Percentiles rank a stretch among this genome's conserved stretches.
Conservation (phyloP, 2,797 vertebrate genomes). For the Micrastur ruficollis region DNA sequence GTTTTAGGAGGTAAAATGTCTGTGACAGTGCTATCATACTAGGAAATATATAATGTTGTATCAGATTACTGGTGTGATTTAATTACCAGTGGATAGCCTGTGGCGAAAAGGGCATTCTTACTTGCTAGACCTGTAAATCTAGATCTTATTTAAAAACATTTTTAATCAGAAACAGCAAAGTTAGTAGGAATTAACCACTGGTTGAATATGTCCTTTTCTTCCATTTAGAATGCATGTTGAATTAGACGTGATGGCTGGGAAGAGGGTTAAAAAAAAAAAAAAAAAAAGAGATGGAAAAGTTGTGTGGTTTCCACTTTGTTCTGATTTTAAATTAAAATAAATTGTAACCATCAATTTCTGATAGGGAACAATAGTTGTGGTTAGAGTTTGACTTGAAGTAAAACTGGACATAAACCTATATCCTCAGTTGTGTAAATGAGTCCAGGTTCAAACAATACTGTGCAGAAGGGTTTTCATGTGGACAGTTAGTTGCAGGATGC, state of each 20-base stretch:
- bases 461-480: not conserved
- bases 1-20: not conserved
- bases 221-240: not conserved
- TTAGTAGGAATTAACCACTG: not conserved
- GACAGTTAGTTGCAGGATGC: not conserved
- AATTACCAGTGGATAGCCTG: not conserved
- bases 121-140: not conserved
- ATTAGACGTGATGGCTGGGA: not conserved
- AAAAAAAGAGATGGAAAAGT: not conserved
- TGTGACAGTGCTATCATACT: not conserved
- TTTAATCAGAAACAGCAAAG: not conserved
- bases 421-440: not conserved
- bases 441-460: not conserved
- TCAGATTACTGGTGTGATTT: conserved; percentile 28
- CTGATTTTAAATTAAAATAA: not conserved
- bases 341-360: not conserved
- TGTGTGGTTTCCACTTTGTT: not conserved
- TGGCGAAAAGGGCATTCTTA: not conserved
- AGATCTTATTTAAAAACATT: not conserved
- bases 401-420: not conserved
- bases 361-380: not conserved
- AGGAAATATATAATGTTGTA: not conserved
- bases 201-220: not conserved
- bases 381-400: not conserved
- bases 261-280: not conserved